A percentile compares a stretch with the other conserved stretches of the same genome.
phyloP scores from a whole-genome alignment of 2,888 invertebrate species.

The Pristionchus maxplancki region DNA sequence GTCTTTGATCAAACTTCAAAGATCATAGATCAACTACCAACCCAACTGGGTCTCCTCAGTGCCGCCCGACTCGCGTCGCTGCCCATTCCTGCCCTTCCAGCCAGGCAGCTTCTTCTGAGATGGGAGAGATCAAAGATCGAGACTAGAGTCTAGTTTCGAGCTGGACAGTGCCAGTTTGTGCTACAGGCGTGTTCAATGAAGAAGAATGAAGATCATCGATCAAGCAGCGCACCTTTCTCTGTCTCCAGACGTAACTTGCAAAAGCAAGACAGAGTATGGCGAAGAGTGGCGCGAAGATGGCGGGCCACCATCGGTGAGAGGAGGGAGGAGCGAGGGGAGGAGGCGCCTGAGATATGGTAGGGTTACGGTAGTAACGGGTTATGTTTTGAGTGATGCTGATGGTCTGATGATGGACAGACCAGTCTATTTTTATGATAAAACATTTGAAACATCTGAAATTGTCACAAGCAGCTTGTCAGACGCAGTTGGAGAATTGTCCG shows the following conservation, averaged over 20 bases:
- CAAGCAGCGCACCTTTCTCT: not conserved
- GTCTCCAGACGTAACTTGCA: not conserved
- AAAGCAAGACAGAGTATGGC: not conserved
- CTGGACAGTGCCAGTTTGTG: no score
- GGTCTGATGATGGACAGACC: no score
- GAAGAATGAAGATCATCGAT: no score
- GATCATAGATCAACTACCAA: not conserved
- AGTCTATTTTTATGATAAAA: no score
- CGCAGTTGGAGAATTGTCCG: no score
- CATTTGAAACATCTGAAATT: no score
- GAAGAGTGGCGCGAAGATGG: not conserved
- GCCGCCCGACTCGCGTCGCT: conserved; percentile 22
- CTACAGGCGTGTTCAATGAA: no score
- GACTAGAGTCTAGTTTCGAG: no score
- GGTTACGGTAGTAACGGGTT: not conserved
- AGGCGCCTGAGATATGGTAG: not conserved
- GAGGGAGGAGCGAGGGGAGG: not conserved
- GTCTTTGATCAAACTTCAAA: conserved; percentile 6
- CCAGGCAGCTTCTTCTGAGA: not conserved
- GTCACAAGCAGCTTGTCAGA: no score
- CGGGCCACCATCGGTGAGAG: not conserved
- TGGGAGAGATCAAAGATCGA: not conserved
- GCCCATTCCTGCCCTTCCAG: not conserved
- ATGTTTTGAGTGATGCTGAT: no score
- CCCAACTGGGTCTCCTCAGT: conserved; percentile 45